Percentiles rank a stretch among this genome's conserved stretches.
phyloP scores from a whole-genome alignment of 2,888 invertebrate genomes.

The Heteropelma amictum region DNA sequence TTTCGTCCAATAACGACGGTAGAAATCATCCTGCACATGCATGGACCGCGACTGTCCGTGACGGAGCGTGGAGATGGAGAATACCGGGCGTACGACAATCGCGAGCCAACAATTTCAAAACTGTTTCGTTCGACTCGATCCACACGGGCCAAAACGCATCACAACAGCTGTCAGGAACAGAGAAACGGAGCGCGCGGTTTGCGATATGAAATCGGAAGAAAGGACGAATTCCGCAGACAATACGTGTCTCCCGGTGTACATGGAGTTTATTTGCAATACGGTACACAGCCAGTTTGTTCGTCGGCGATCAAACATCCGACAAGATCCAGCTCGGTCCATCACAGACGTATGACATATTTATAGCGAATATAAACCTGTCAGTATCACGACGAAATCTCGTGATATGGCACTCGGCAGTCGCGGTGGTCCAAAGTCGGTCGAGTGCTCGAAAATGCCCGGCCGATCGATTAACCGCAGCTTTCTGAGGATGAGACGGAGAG shows the following conservation, averaged over 20 bases:
- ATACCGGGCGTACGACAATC: conserved; percentile 10
- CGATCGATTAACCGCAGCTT: conserved; percentile 50
- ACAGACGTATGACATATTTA: conserved; percentile 7
- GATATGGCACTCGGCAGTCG: conserved; percentile 51
- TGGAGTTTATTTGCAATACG: conserved; percentile 19
- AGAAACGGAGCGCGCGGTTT: conserved; percentile 49
- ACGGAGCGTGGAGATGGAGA: neutral
- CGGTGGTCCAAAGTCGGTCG: conserved; percentile 53
- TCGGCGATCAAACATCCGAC: conserved; percentile 35
- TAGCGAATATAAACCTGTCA: conserved; percentile 20
- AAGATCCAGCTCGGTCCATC: conserved; percentile 1
- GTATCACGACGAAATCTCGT: conserved; percentile 37
- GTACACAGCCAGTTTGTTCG: conserved; percentile 30
- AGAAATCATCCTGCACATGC: too few relatives aligned
- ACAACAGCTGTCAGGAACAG: conserved; percentile 46
- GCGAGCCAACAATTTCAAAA: conserved; percentile 38
- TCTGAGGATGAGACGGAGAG: conserved; percentile 8
- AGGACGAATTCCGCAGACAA: conserved; percentile 43
- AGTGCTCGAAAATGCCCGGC: conserved; percentile 36
- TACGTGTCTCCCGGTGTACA: neutral
- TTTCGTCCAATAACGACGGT: conserved; percentile 11
- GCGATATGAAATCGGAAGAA: conserved; percentile 51
- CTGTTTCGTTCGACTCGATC: conserved; percentile 19
- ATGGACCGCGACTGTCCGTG: too few relatives aligned
- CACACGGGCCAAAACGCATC: conserved; percentile 27